A percentile compares a stretch with the other conserved stretches of the same genome.
Evolutionary conservation across 2,113 vertebrate genomes (phyloP).

Genomic region (Sylvilagus bachmani): DNA sequence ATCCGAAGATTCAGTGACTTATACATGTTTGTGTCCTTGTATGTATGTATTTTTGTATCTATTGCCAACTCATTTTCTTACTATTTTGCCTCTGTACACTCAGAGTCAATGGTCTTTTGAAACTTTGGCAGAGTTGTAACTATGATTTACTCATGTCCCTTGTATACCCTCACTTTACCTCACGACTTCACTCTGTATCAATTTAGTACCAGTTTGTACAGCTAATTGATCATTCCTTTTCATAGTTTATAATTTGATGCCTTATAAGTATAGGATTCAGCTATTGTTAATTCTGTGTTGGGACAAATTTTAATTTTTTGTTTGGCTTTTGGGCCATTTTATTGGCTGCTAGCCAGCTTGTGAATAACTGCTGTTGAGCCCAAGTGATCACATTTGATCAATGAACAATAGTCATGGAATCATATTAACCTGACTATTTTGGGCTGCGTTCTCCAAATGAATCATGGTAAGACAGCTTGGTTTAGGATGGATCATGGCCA

Average conservation of each 20-base stretch:
- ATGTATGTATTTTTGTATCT: background rate
- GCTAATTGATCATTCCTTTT: constrained; percentile 11
- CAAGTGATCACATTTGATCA: background rate
- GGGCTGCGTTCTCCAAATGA: background rate
- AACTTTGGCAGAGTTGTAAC: constrained; percentile 9
- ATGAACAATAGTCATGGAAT: background rate
- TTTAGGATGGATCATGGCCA: background rate
- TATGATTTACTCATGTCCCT: background rate
- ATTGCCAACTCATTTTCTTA: background rate
- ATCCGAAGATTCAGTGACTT: background rate
- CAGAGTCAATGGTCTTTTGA: background rate
- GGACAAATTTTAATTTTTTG: background rate
- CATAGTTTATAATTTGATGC: background rate
- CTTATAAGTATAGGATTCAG: background rate
- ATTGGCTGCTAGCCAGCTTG: background rate
- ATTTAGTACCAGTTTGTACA: background rate
- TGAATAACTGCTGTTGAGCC: background rate
- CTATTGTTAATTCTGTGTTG: background rate
- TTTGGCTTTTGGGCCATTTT: background rate
- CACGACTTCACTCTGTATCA: background rate
- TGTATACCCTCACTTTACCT: background rate
- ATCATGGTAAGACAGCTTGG: background rate
- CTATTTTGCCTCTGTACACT: background rate
- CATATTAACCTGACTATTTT: constrained; percentile 4
- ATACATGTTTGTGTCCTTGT: background rate